A percentile compares a stretch with the other conserved stretches of the same genome.
These are phyloP conservation scores for Diarsia brunnea DNA, from an alignment of 2,888 invertebrate species.

Conservation along the genomic window DNA sequence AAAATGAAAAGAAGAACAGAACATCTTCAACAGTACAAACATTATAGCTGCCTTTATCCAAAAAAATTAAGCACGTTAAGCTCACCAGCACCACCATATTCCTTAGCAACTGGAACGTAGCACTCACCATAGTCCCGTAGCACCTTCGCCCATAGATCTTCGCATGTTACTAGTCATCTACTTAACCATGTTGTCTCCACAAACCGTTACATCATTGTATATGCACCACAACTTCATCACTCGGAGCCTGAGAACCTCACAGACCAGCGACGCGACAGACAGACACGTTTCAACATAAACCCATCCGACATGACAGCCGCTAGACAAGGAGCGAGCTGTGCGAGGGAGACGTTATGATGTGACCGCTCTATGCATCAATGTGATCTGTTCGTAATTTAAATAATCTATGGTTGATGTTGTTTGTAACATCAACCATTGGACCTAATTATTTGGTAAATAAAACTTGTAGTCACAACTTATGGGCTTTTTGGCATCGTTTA, in stretches of 20 bases:
- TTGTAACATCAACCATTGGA: no score
- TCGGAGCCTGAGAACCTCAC: slow-evolving; percentile 26
- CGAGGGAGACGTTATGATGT: slow-evolving; percentile 18
- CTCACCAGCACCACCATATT: background rate
- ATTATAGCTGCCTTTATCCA: background rate
- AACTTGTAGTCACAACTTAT: background rate
- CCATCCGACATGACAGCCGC: slow-evolving; percentile 7
- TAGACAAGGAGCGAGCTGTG: background rate
- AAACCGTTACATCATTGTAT: slow-evolving; percentile 27
- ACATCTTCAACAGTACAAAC: background rate
- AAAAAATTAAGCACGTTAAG: background rate
- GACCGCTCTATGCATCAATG: slow-evolving; percentile 29
- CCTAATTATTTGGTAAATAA: background rate
- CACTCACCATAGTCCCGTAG: background rate
- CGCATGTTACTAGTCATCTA: background rate
- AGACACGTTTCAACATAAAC: slow-evolving; percentile 22
- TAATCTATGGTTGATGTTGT: background rate
- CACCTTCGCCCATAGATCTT: background rate
- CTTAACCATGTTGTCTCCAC: background rate
- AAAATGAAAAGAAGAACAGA: background rate
- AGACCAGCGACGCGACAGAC: slow-evolving; percentile 19
- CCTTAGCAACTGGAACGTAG: no score
- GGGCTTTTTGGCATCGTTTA: background rate
- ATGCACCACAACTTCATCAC: slow-evolving; percentile 23
- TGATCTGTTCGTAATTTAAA: slow-evolving; percentile 12